Evolutionary conservation across 2,888 invertebrate genomes (phyloP).

Genomic region (Homarus gammarus): DNA sequence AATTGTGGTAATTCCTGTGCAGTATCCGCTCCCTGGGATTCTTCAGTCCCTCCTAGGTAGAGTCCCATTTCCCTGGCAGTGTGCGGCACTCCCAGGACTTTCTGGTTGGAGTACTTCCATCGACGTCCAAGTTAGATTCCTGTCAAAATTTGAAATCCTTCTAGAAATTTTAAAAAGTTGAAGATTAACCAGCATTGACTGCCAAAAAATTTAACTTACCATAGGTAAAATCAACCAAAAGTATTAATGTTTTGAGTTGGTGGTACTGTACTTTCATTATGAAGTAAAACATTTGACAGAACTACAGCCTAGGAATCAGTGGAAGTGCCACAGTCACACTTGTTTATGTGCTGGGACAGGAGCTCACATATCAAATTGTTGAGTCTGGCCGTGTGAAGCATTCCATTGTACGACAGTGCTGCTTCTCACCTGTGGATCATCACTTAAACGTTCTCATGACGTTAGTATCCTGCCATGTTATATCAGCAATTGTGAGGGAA

Average conservation of each 20-base stretch:
- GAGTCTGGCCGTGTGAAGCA: conserved; percentile 67
- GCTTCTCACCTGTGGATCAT: conserved; percentile 58
- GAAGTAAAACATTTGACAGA: neutral
- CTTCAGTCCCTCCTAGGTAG: conserved; percentile 38
- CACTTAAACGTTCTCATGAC: conserved; percentile 54
- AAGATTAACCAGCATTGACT: neutral
- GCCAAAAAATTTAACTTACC: neutral
- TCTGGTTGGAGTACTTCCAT: conserved; percentile 33
- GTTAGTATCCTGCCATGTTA: conserved; percentile 69
- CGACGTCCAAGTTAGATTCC: conserved; percentile 5
- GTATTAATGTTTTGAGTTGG: neutral
- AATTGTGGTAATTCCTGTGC: conserved; percentile 16
- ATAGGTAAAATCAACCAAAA: neutral
- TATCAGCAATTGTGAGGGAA: conserved; percentile 63
- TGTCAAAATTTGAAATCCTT: neutral
- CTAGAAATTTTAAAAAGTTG: neutral
- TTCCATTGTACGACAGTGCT: conserved; percentile 55
- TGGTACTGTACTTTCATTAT: neutral
- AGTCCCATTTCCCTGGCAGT: conserved; percentile 47
- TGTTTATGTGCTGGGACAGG: conserved; percentile 61
- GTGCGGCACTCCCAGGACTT: conserved; percentile 34
- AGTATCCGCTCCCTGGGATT: conserved; percentile 38
- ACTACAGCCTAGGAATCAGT: conserved; percentile 13
- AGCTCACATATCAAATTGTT: conserved; percentile 69
- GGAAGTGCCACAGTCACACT: conserved; percentile 57